These are phyloP conservation scores for Drosophila melanosoma DNA, from an alignment of 2,888 invertebrate species.

Conservation along the genomic window DNA sequence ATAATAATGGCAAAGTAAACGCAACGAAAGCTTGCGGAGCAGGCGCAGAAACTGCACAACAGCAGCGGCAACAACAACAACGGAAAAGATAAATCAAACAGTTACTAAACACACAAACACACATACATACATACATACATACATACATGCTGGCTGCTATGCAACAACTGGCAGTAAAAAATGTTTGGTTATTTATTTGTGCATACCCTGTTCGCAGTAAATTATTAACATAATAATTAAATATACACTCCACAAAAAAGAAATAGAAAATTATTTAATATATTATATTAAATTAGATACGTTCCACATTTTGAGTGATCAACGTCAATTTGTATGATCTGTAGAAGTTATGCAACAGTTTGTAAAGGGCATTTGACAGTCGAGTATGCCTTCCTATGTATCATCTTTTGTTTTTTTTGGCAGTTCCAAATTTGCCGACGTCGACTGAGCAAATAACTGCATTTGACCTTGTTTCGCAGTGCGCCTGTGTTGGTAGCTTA, in stretches of 20 bases:
- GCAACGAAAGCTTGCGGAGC: slow-evolving; percentile 58
- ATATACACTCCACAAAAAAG: neutral
- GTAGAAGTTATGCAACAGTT: neutral
- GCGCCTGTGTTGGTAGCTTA: slow-evolving; percentile 67
- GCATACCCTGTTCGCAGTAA: slow-evolving; percentile 34
- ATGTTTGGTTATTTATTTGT: slow-evolving; percentile 16
- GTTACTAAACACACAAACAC: slow-evolving; percentile 68
- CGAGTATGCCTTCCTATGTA: neutral
- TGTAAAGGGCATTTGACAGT: slow-evolving; percentile 18
- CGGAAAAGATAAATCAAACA: slow-evolving; percentile 82
- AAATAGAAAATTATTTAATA: neutral
- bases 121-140: slow-evolving; percentile 27
- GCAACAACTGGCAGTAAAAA: slow-evolving; percentile 48
- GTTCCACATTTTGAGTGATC: neutral
- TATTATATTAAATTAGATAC: neutral
- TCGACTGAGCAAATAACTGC: slow-evolving; percentile 75
- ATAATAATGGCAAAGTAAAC: slow-evolving; percentile 53
- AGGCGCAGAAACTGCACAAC: slow-evolving; percentile 61
- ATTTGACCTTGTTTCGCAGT: slow-evolving; percentile 77
- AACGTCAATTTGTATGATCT: neutral
- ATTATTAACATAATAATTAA: slow-evolving; percentile 14
- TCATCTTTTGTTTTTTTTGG: slow-evolving; percentile 23
- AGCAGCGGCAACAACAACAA: slow-evolving; percentile 52
- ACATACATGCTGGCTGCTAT: slow-evolving; percentile 33
- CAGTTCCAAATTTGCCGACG: slow-evolving; percentile 38